A percentile compares a stretch with the other conserved stretches of the same genome.
Evolutionary conservation across 2,888 invertebrate species (phyloP).

Genomic region (Melanotus villosus): DNA sequence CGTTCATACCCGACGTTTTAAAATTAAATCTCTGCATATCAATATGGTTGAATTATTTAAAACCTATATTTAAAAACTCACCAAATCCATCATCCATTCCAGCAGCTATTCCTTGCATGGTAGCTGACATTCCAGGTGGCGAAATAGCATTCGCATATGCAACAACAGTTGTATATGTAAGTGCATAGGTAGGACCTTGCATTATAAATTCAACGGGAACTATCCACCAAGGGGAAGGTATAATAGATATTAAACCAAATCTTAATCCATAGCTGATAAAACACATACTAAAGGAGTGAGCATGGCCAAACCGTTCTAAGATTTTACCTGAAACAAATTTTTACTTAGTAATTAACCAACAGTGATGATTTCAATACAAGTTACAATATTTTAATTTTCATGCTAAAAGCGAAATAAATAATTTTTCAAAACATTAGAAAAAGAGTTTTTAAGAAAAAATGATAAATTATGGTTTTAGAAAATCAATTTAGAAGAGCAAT

Average conservation of each 20-base stretch:
- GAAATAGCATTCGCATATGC: slow-evolving; percentile 72
- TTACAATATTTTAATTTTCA: no score
- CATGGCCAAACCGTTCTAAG: slow-evolving; percentile 83
- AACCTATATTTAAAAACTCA: slow-evolving; percentile 66
- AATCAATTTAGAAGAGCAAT: no score
- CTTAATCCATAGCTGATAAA: slow-evolving; percentile 84
- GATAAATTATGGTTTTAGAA: no score
- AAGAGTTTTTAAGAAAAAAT: no score
- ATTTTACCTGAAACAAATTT: slow-evolving; percentile 79
- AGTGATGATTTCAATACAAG: no score
- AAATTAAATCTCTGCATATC: no score
- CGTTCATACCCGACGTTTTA: no score
- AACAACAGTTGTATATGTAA: slow-evolving; percentile 87
- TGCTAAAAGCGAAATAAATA: no score
- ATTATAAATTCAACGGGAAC: slow-evolving; percentile 84
- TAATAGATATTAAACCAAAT: slow-evolving; percentile 81
- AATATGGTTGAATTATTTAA: no score
- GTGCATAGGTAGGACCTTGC: slow-evolving; percentile 90
- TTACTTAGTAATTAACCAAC: neutral
- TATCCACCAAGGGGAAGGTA: slow-evolving; percentile 86
- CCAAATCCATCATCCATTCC: slow-evolving; percentile 92
- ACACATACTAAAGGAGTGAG: slow-evolving; percentile 83
- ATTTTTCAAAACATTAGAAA: no score
- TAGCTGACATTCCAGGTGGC: slow-evolving; percentile 80
- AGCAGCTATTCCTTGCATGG: slow-evolving; percentile 88